Base-by-base conservation (phyloP, 2,888 invertebrate species). In the Xestia rhomboidea region DNA sequence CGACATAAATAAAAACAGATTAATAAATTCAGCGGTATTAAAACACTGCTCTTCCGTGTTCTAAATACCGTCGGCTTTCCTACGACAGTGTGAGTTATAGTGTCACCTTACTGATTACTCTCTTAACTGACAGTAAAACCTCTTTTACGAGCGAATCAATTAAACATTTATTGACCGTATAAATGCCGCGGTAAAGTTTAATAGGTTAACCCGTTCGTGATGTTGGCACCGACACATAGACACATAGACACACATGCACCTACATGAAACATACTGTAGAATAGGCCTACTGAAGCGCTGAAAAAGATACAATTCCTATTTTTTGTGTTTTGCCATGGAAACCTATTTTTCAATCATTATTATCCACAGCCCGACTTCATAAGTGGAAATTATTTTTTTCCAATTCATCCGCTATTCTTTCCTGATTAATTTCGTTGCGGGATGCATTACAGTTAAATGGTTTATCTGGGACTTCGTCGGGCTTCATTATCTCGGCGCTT, bases 71-170 rank as follows among this genome's bases (percentile, higher is more conserved):
- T 72, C 27, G 51, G 71, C 30, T 74, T 77, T 54, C 3, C 74
- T 67, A 69, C 18, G 74, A 38, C 67, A 64, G 46, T 69, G 38
- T 81, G 66, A 85, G 67, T 76, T 71, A 77, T 73, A n/a, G 34
- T 73, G 62, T 78, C 76, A 77, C 75, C 66, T 73, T 60, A 67
- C 13, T 75, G 57, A 76, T 76, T 72, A 75, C 74, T 68, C 82
- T 76, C 68, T 88, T 86, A 85, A 85, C 84, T 77, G 76, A 79
- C 63, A 81, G 69, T 89, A 80, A 87, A 87, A 87, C 66, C 66
- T 60, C 63, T 62, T 88, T 88, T 82, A 87, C 83, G 89, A 87
- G 69, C 60, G 62, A 78, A 78, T 83, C 83, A 86, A 89, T 83
- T 84, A 73, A 78, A 82, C 70, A 62, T 84, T 82, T 84, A 85